Evolutionary conservation across 1,140 invertebrate genomes (phyloP).

Genomic region (Drosophila novamexicana): DNA sequence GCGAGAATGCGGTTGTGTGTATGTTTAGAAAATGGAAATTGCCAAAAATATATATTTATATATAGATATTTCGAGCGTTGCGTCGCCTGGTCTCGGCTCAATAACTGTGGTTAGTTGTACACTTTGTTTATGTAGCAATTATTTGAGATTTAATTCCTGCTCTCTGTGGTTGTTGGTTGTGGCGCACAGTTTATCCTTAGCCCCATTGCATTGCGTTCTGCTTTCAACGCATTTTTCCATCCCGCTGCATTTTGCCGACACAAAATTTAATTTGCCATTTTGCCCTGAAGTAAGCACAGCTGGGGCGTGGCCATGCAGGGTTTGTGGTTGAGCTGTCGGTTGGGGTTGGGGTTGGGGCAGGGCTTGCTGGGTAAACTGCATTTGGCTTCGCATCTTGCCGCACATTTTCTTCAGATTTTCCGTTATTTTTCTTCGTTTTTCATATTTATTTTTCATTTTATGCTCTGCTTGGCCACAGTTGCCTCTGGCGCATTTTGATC

Average conservation of each 20-base stretch:
- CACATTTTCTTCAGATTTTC: slow-evolving; percentile 32
- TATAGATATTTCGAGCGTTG: slow-evolving; percentile 3
- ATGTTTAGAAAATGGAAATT: slow-evolving; percentile 19
- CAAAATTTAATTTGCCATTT: slow-evolving; percentile 77
- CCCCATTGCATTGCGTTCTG: neutral
- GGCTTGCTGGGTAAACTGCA: slow-evolving; percentile 49
- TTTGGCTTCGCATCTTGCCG: slow-evolving; percentile 63
- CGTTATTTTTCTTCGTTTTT: slow-evolving; percentile 41
- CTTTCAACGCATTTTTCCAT: slow-evolving; percentile 59
- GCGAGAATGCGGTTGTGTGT: no score
- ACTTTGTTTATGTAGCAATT: slow-evolving; percentile 48
- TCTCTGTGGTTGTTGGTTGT: slow-evolving; percentile 12
- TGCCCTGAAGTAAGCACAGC: slow-evolving; percentile 56
- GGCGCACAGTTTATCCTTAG: slow-evolving; percentile 39
- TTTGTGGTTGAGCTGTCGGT: neutral
- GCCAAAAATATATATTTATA: slow-evolving; percentile 17
- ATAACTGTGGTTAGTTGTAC: slow-evolving; percentile 37
- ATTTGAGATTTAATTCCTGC: slow-evolving; percentile 38
- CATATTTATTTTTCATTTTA: slow-evolving; percentile 82
- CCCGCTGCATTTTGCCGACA: slow-evolving; percentile 65
- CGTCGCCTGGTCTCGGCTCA: slow-evolving; percentile 10
- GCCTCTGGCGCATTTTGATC: slow-evolving; percentile 69
- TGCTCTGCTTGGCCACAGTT: slow-evolving; percentile 70
- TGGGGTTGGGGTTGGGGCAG: neutral
- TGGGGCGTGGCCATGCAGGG: slow-evolving; percentile 45